phyloP scores from a whole-genome alignment of 2,888 invertebrate species.

The Oscheius sp. region DNA sequence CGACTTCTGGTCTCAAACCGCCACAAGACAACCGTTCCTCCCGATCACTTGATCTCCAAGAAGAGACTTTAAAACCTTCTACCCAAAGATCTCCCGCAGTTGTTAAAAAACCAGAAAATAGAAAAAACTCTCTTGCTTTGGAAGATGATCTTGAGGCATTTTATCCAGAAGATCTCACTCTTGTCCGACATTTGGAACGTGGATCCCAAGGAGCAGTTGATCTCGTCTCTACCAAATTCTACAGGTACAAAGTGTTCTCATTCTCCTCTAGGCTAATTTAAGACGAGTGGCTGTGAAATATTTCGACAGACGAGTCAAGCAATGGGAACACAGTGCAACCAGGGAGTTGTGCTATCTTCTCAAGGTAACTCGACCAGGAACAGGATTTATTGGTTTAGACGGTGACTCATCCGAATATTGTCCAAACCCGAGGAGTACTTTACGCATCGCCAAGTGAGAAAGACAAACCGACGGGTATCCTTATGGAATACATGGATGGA shows the following conservation, averaged over 20 bases:
- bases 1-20: slow-evolving; percentile 21
- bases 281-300: slow-evolving; percentile 30
- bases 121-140: background rate
- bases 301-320: slow-evolving; percentile 11
- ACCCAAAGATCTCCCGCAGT: background rate
- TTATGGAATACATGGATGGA: slow-evolving; percentile 32
- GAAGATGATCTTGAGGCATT: slow-evolving; percentile 23
- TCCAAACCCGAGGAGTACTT: slow-evolving; percentile 20
- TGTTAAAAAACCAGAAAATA: background rate
- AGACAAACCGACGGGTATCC: slow-evolving; percentile 11
- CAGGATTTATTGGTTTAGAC: slow-evolving; percentile 6
- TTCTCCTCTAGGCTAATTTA: background rate
- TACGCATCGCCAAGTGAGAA: slow-evolving; percentile 7
- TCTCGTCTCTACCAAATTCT: slow-evolving; percentile 26
- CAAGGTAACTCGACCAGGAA: slow-evolving; percentile 7
- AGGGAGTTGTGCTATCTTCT: slow-evolving; percentile 26
- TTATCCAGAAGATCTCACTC: slow-evolving; percentile 13
- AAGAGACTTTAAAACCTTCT: background rate
- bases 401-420: slow-evolving; percentile 22
- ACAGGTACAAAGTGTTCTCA: slow-evolving; percentile 1
- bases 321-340: slow-evolving; percentile 3
- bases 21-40: slow-evolving; percentile 6
- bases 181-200: background rate
- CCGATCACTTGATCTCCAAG: background rate
- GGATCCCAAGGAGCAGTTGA: slow-evolving; percentile 26